Conservation (phyloP, 2,888 invertebrate genomes). For the Amiota communis region DNA sequence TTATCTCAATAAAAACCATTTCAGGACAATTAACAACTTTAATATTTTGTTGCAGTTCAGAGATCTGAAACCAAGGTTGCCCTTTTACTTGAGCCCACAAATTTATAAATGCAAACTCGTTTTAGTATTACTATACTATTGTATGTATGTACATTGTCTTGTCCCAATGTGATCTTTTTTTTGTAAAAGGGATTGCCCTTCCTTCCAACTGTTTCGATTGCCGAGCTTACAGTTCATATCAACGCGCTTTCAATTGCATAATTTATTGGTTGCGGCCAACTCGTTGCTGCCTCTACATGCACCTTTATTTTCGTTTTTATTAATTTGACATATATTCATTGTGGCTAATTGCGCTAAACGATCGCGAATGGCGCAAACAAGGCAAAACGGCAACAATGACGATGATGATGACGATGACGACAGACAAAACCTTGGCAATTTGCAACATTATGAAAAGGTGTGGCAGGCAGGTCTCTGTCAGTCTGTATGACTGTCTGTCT, state of each 20-base stretch:
- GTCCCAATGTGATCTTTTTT: too few relatives aligned
- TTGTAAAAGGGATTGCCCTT: too few relatives aligned
- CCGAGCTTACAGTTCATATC: constrained; percentile 36
- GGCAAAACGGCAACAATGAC: too few relatives aligned
- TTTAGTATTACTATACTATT: too few relatives aligned
- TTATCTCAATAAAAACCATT: too few relatives aligned
- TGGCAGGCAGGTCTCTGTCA: constrained; percentile 34
- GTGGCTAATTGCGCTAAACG: constrained; percentile 73
- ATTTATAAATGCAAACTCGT: too few relatives aligned
- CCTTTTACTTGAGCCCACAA: too few relatives aligned
- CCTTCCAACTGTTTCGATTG: not conserved
- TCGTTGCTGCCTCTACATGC: constrained; percentile 48
- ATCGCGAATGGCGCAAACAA: constrained; percentile 42
- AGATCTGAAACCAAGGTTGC: too few relatives aligned
- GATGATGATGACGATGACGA: not conserved
- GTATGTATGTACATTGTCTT: too few relatives aligned
- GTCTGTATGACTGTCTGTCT: too few relatives aligned
- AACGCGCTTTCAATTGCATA: constrained; percentile 59
- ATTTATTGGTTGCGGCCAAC: constrained; percentile 48
- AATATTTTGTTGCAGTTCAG: too few relatives aligned
- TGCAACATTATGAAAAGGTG: constrained; percentile 44
- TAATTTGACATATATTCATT: constrained; percentile 73
- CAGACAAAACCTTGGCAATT: constrained; percentile 31
- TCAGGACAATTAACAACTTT: too few relatives aligned
- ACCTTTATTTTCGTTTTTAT: constrained; percentile 61